These are phyloP conservation scores for Martes martes DNA, from an alignment of 2,113 vertebrate species.

Conservation along the genomic window DNA sequence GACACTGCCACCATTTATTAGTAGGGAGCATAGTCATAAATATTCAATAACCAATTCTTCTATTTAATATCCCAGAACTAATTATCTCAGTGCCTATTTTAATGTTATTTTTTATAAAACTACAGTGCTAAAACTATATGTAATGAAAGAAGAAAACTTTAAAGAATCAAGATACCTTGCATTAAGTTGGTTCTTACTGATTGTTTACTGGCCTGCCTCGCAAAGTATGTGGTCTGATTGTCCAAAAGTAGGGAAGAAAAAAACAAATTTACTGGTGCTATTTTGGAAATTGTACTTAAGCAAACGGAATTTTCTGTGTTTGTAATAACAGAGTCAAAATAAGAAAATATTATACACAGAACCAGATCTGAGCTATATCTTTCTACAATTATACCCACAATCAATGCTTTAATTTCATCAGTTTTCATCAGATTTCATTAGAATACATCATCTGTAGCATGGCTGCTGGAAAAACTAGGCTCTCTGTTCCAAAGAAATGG, in stretches of 20 bases:
- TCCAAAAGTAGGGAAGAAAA: neutral
- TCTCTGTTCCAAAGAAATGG: neutral
- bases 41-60: neutral
- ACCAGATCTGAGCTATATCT: neutral
- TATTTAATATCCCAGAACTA: neutral
- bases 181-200: neutral
- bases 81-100: neutral
- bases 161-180: neutral
- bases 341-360: neutral
- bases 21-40: neutral
- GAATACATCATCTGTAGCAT: neutral
- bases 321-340: neutral
- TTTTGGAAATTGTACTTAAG: neutral
- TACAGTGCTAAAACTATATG: neutral
- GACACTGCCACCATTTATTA: neutral
- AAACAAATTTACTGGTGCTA: neutral
- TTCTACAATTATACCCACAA: neutral
- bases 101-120: neutral
- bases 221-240: neutral
- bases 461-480: neutral
- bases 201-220: neutral
- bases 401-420: neutral
- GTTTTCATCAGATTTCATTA: neutral
- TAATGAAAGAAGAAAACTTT: neutral
- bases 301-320: neutral